Base-by-base conservation (phyloP, 2,797 vertebrate species). In the Catostomus latipinnis region DNA sequence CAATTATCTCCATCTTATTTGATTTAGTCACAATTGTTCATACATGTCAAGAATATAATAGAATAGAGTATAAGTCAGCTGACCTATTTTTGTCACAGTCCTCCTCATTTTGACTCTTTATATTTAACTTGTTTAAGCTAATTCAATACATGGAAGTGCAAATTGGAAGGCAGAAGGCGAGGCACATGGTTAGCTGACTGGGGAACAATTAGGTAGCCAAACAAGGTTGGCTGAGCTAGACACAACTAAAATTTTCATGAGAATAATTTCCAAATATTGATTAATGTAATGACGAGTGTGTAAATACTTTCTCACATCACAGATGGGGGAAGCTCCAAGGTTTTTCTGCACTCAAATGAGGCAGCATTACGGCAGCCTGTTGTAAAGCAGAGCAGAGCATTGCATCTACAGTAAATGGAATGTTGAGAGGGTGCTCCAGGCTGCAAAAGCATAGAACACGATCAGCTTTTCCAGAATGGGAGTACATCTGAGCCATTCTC, bases 251-350 rank as follows among this genome's bases (percentile, higher is more conserved):
- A 78, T 48, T 48, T 12, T 7, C 74, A 46, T 49, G 52, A 54
- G 74, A 85, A 82, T 76, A 11, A 78, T 76, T 78, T 82, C 78
- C 80, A 85, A 81, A 83, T 81, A 80, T 86, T 87, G 81, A 84
- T 87, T 83, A 83, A 86, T 82, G 81, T 45, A n/a, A 74, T 70
- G 50, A 66, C 8, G 60, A 54, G 70, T 22, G 66, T 70, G 54
- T 65, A 81, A 81, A 83, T 82, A 62, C 63, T 48, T 73, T 72
- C 70, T 66, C 71, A 9, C 46, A 52, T 82, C 66, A 71, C 82
- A 82, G 66, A 81, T 81, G 82, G 76, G 74, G 66, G 14, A 72
- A 66, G 58, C 63, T 60, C n/a, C 8, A 60, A 43, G 74, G 76
- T 78, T 85, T 67, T 87, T 82, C 80, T 85, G 11, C 5, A 80